phyloP scores from a whole-genome alignment of 2,797 vertebrate species.

The Peromyscus nudipes region DNA sequence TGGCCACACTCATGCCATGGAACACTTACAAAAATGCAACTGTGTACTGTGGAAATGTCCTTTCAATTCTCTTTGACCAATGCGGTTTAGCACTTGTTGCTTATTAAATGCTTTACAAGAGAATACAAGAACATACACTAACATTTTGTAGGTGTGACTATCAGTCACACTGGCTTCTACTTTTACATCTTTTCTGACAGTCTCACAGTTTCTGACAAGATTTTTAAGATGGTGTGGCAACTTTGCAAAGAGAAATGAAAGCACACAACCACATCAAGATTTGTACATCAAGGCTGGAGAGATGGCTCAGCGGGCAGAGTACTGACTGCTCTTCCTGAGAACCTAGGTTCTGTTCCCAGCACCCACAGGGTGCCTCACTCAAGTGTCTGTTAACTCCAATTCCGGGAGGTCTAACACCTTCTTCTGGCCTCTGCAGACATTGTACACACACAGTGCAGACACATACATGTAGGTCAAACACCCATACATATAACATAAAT shows the following conservation, averaged over 20 bases:
- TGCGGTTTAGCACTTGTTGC: conserved; percentile 13
- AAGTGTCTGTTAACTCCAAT: background rate
- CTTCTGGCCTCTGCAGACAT: background rate
- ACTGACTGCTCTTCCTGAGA: background rate
- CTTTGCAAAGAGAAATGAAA: conserved; percentile 41
- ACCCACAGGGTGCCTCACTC: background rate
- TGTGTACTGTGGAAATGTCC: background rate
- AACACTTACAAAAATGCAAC: background rate
- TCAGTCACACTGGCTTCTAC: conserved; percentile 30
- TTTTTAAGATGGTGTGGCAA: background rate
- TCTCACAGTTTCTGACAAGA: background rate
- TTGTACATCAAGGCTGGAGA: background rate
- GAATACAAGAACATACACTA: conserved; percentile 34
- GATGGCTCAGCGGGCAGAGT: background rate
- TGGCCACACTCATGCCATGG: background rate
- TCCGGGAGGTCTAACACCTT: background rate
- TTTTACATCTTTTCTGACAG: conserved; percentile 9
- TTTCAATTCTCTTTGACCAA: conserved; percentile 51
- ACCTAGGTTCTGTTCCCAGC: background rate
- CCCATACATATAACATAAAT: background rate
- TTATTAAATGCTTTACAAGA: conserved; percentile 50
- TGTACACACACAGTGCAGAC: background rate
- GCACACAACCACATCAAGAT: background rate
- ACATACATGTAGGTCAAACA: background rate
- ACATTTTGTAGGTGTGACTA: background rate